Conservation (phyloP, 2,113 vertebrate species). For the Neolamprologus ventralis region DNA sequence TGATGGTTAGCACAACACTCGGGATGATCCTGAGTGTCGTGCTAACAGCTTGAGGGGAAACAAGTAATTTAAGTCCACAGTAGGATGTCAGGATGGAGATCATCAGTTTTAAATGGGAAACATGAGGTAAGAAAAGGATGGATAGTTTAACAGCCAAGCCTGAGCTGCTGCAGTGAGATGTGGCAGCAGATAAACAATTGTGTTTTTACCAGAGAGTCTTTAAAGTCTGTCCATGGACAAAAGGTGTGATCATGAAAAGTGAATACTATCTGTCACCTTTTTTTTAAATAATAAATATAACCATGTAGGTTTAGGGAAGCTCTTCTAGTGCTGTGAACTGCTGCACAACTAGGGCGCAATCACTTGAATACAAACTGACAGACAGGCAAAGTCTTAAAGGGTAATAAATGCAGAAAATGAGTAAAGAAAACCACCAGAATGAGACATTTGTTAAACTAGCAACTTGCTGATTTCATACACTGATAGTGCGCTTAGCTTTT, state of each 20-base stretch:
- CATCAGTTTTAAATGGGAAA: neutral
- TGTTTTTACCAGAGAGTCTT: neutral
- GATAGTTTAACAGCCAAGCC: neutral
- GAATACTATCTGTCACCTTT: neutral
- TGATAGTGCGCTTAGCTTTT: neutral
- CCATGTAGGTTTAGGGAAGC: neutral
- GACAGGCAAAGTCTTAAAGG: neutral
- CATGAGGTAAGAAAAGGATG: neutral
- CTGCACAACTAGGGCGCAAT: neutral
- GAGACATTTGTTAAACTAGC: neutral
- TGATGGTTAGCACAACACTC: neutral
- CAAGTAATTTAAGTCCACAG: neutral
- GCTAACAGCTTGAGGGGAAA: neutral
- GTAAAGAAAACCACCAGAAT: neutral
- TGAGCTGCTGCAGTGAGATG: neutral
- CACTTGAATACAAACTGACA: neutral
- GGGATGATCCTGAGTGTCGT: neutral
- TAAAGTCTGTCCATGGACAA: neutral
- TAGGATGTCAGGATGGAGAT: neutral
- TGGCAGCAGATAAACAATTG: neutral
- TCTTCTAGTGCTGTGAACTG: neutral
- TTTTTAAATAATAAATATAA: neutral
- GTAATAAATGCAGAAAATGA: neutral
- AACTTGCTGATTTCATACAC: neutral
- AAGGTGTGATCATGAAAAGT: neutral